A percentile compares a stretch with the other conserved stretches of the same genome.
Conservation (phyloP, 1,140 invertebrate species). For the Listronotus bonariensis region DNA sequence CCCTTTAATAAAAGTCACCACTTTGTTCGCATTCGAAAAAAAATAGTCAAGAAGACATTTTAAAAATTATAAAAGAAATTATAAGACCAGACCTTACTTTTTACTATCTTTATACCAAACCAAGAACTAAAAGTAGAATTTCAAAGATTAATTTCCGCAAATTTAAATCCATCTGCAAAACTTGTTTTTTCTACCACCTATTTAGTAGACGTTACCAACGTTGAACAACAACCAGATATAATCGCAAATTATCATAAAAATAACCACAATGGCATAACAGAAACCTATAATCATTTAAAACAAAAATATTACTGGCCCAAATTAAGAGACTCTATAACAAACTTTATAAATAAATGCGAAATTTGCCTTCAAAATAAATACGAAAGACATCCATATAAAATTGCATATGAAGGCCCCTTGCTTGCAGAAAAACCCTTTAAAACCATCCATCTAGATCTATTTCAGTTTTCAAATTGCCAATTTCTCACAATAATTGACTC, state of each 20-base stretch:
- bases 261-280: slow-evolving; percentile 31
- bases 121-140: slow-evolving; percentile 6
- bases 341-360: slow-evolving; percentile 33
- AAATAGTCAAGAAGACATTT: no score
- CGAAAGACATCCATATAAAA: slow-evolving; percentile 25
- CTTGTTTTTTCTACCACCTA: not conserved
- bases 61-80: not conserved
- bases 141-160: not conserved
- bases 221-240: slow-evolving; percentile 16
- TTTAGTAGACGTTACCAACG: slow-evolving; percentile 1
- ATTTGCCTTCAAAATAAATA: slow-evolving; percentile 34
- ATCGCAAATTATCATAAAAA: slow-evolving; percentile 27
- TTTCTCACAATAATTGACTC: no score
- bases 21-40: slow-evolving; percentile 1
- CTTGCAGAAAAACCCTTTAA: slow-evolving; percentile 45
- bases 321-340: slow-evolving; percentile 12
- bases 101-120: no score
- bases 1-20: slow-evolving; percentile 8
- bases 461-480: slow-evolving; percentile 36
- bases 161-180: not conserved
- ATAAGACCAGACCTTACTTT: no score
- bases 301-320: slow-evolving; percentile 30
- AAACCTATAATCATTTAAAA: slow-evolving; percentile 34
- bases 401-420: slow-evolving; percentile 26
- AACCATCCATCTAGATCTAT: slow-evolving; percentile 39